Percentiles rank a stretch among this genome's conserved stretches.
These are phyloP conservation scores for Calcarius lapponicus DNA, from an alignment of 2,797 vertebrate genomes.

Conservation along the genomic window DNA sequence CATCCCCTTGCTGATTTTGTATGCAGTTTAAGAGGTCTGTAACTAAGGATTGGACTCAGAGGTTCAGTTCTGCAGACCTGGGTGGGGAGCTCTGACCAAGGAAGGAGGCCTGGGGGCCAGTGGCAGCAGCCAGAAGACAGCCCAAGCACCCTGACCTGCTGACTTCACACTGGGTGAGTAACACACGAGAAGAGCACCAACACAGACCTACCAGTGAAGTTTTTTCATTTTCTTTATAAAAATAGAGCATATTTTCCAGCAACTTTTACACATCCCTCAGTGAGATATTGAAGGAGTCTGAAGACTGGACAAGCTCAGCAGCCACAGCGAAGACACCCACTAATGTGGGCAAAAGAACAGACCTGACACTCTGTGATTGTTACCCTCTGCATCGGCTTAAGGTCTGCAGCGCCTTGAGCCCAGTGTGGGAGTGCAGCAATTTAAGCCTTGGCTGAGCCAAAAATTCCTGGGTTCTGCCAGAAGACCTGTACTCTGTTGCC, in stretches of 20 bases:
- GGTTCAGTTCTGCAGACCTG: neutral
- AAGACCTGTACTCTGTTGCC: neutral
- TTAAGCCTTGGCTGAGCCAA: neutral
- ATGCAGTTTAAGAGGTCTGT: neutral
- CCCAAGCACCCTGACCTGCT: neutral
- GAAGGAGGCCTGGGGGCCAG: neutral
- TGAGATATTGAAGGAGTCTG: neutral
- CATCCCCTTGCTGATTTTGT: neutral
- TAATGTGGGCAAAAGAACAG: neutral
- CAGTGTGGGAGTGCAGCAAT: neutral
- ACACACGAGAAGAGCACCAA: neutral
- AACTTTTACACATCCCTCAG: neutral
- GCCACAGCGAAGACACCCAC: neutral
- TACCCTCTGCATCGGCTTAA: neutral
- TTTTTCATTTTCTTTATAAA: neutral
- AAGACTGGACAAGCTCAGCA: neutral
- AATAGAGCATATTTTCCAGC: neutral
- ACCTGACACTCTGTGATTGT: neutral
- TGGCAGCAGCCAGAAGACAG: neutral
- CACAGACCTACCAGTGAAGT: neutral
- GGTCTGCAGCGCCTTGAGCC: neutral
- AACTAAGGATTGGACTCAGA: neutral
- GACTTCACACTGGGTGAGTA: accelerated
- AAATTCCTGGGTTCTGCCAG: neutral
- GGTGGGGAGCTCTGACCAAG: neutral